Percentiles rank a stretch among this genome's conserved stretches.
phyloP scores from a whole-genome alignment of 2,888 invertebrate species.

The Drosophila suboccidentalis region DNA sequence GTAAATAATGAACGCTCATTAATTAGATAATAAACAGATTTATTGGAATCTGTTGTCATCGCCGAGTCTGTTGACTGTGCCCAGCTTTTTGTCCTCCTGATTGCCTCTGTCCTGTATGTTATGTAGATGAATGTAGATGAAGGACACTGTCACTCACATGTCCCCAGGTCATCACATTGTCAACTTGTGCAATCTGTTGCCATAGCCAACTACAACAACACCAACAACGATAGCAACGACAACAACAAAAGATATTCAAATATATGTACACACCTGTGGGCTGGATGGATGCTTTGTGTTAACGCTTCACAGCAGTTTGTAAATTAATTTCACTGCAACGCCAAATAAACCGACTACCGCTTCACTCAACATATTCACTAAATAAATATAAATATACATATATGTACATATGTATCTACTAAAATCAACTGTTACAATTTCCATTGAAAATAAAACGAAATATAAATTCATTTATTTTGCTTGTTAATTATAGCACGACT shows the following conservation, averaged over 20 bases:
- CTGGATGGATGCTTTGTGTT: background rate
- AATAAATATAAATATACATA: too few relatives aligned
- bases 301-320: constrained; percentile 18
- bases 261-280: background rate
- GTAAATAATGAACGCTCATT: constrained; percentile 42
- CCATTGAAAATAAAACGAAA: too few relatives aligned
- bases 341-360: background rate
- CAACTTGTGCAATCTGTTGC: constrained; percentile 24
- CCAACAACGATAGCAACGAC: background rate
- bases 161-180: constrained; percentile 26
- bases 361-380: background rate
- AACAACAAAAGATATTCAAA: background rate
- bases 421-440: too few relatives aligned
- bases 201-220: background rate
- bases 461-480: too few relatives aligned
- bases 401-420: too few relatives aligned
- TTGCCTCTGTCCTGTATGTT: background rate
- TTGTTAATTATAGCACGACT: too few relatives aligned
- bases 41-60: constrained; percentile 36
- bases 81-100: constrained; percentile 5
- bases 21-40: constrained; percentile 70
- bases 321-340: constrained; percentile 35
- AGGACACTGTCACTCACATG: constrained; percentile 7
- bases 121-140: constrained; percentile 9
- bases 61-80: background rate